Base-by-base conservation (phyloP, 1,140 invertebrate genomes). In the Battus philenor region DNA sequence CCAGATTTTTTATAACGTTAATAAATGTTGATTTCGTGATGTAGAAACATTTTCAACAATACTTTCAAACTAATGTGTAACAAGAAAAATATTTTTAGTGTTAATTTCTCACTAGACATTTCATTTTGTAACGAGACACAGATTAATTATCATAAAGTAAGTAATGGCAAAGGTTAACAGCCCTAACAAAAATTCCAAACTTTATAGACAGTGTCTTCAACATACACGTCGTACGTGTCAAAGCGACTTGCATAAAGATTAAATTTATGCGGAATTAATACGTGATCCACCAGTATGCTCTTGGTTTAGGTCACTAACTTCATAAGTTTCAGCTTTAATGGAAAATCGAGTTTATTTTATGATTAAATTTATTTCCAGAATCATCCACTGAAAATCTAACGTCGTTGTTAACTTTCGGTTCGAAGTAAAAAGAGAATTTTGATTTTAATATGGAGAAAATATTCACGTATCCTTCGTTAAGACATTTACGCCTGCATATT, bases 241-340 rank as follows among this genome's bases (percentile, higher is more conserved):
- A 26, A 39, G 26, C 36, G 26, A 38, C 10, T 38, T 38, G 26
- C 26, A 13, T n/a, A 15, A 38, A 38, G 34, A 38, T 38, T 38
- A 13, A 38, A 38, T 38, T 38, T 38, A 38, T 26, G 22, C 34
- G 34, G 34, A 38, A 24, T 38, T 38, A 32, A 32, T 32, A 38
- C 34, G 18, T 15, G 22, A 22, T 7, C 5, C 26, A 11, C 7
- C 34, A 22, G 10, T 20, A 11, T 12, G 34, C 10, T 38, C 11
- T 22, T 6, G 15, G 10, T n/a, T 24, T 10, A 24, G 11, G 34
- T 38, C 20, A 26, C 5, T 26, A 20, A 38, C 33, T 9, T 36
- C 16, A n/a, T 16, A 36, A 22, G 33, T 22, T 32, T 31, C n/a
- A 15, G 13, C 11, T 30, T 12, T 1, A 2, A 18, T n/a, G 17